Evolutionary conservation across 2,888 invertebrate species (phyloP), one percentile per base, ranked within the genome.

Genomic region (Agrotis clavis): DNA sequence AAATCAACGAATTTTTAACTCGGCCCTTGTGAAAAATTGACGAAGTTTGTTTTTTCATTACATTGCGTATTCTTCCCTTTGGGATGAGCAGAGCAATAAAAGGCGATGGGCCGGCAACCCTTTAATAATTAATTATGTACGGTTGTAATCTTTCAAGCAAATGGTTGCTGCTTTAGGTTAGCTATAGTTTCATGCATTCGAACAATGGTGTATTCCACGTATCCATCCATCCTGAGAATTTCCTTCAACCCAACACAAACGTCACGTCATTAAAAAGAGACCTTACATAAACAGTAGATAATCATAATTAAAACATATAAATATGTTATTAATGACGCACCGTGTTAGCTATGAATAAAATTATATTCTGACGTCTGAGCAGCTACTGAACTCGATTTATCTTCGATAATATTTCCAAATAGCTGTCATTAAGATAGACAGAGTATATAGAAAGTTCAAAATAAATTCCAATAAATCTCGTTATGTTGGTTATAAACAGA

Each of bases 1-100:
- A 86, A 85, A 86, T 86, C 86, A 85, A 78, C 76, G 84, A 83
- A 85, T 86, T 85, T 86, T 87, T 81, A 86, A 83, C 77, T 78
- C 70, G 45, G 69, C 67, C 61, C 75, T 69, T 67, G 74, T 83
- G 86, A 83, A 85, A 85, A 77, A 83, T 85, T 87, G 71, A 85
- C 81, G 74, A 74, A 76, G 87, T 76, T 82, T 83, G 81, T 78
- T 86, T 81, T 79, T 81, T 85, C 81, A 85, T 83, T 77, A 78
- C 81, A 70, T 71, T 79, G 78, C 72, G 84, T 78, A 73, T 75
- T 81, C 81, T 68, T 84, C 62, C 84, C 84, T 72, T 72, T 70
- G 86, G 86, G 86, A 86, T 81, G 72, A 81, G 73, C 69, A 81
- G 81, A 74, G 74, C 67, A 77, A 84, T 86, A 77, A 86, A 86